phyloP scores from a whole-genome alignment of 2,113 vertebrate genomes.

The Rattus norvegicus region DNA sequence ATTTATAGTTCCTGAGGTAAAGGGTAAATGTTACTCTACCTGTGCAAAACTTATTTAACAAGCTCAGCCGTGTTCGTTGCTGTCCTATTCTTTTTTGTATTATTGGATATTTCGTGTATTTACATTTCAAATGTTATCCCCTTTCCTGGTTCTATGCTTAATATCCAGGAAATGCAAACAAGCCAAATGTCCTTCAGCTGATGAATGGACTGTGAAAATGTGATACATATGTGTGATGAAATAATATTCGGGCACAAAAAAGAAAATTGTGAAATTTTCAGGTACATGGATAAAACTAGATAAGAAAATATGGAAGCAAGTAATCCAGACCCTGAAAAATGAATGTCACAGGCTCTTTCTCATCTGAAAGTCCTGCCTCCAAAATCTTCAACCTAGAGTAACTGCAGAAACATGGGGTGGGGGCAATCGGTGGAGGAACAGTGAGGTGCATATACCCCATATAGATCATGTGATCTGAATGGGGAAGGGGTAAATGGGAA shows the following conservation, averaged over 20 bases:
- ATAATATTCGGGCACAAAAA: not conserved
- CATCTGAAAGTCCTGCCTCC: not conserved
- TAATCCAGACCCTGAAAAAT: not conserved
- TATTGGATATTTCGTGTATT: too few relatives aligned
- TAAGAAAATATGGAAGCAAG: not conserved
- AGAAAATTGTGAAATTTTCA: not conserved
- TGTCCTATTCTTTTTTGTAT: too few relatives aligned
- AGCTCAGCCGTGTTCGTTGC: too few relatives aligned
- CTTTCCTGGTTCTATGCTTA: not conserved
- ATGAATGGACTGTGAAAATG: not conserved
- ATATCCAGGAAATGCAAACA: not conserved
- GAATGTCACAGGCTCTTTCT: not conserved
- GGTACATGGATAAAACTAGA: not conserved
- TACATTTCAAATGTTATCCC: too few relatives aligned
- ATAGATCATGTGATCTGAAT: not conserved
- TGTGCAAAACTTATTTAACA: too few relatives aligned
- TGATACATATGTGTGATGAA: not conserved
- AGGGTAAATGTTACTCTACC: not conserved
- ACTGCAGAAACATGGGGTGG: not conserved
- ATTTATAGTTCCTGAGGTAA: not conserved
- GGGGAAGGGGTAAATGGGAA: not conserved
- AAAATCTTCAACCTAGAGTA: not conserved
- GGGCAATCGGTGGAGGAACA: not conserved
- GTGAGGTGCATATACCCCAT: not conserved
- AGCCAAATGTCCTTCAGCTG: not conserved